Evolutionary conservation across 1,140 invertebrate species (phyloP).

Genomic region (Drosophila kepulauana): DNA sequence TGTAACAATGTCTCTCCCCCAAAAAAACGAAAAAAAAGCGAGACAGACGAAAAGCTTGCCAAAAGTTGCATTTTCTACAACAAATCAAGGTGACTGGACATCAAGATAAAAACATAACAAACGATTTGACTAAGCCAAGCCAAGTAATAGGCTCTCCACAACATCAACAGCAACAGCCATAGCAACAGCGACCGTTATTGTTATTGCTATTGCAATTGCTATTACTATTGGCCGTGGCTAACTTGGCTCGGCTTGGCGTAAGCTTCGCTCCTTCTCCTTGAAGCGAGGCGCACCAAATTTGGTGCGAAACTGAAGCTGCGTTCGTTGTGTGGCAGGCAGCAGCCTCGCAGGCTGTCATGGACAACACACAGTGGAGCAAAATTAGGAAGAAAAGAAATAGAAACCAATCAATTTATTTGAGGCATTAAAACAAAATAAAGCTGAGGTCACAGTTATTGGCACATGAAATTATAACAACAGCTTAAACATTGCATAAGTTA

Average conservation of each 20-base stretch:
- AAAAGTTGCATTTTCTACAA: constrained; percentile 83
- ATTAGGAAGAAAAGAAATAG: neutral
- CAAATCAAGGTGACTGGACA: constrained; percentile 84
- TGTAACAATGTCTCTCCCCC: neutral
- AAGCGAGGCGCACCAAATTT: constrained; percentile 70
- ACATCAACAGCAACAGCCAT: constrained; percentile 36
- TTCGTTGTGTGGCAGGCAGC: constrained; percentile 52
- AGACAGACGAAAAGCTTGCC: constrained; percentile 50
- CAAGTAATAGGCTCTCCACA: constrained; percentile 75
- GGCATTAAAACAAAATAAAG: no score
- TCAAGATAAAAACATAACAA: constrained; percentile 84
- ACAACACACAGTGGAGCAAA: constrained; percentile 53
- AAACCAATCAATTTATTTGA: no score
- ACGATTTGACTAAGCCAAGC: constrained; percentile 82
- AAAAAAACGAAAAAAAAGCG: constrained; percentile 10
- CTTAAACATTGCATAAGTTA: no score
- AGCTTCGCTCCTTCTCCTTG: constrained; percentile 33
- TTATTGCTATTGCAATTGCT: constrained; percentile 69
- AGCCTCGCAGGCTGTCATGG: constrained; percentile 43
- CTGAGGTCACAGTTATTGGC: no score
- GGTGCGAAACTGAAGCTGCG: constrained; percentile 76
- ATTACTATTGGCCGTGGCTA: constrained; percentile 29
- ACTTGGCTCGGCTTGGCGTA: constrained; percentile 1
- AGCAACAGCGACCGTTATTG: constrained; percentile 69
- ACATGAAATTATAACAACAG: no score